These are phyloP conservation scores for Pygoscelis antarcticus DNA, from an alignment of 2,113 vertebrate genomes.

Conservation along the genomic window DNA sequence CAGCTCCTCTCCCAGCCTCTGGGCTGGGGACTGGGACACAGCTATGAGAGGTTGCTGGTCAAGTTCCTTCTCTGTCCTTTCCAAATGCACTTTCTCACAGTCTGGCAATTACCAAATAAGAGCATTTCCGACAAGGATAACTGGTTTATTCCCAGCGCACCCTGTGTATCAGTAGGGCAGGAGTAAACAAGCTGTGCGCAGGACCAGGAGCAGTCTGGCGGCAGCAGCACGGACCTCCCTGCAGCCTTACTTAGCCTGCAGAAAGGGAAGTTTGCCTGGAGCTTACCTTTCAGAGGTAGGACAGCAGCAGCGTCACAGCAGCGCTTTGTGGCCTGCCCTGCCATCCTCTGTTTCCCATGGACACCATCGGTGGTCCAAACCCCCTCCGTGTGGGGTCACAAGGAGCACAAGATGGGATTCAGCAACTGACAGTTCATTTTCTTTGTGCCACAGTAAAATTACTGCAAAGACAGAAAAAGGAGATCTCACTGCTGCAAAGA, in stretches of 20 bases:
- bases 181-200: neutral
- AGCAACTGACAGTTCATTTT: neutral
- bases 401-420: neutral
- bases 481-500: neutral
- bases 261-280: neutral
- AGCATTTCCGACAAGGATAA: neutral
- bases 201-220: neutral
- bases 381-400: too few species aligned
- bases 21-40: accelerated
- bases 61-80: neutral
- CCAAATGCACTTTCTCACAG: neutral
- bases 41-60: neutral
- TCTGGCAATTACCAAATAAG: neutral
- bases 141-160: neutral
- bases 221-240: neutral
- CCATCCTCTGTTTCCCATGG: neutral
- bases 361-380: neutral
- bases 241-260: accelerated
- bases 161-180: neutral
- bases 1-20: neutral
- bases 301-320: neutral
- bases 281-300: neutral
- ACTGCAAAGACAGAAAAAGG: neutral
- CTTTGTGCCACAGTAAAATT: neutral
- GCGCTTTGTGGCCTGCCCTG: accelerated